These are phyloP conservation scores for Syngnathus acus DNA, from an alignment of 2,797 vertebrate genomes.

Conservation along the genomic window DNA sequence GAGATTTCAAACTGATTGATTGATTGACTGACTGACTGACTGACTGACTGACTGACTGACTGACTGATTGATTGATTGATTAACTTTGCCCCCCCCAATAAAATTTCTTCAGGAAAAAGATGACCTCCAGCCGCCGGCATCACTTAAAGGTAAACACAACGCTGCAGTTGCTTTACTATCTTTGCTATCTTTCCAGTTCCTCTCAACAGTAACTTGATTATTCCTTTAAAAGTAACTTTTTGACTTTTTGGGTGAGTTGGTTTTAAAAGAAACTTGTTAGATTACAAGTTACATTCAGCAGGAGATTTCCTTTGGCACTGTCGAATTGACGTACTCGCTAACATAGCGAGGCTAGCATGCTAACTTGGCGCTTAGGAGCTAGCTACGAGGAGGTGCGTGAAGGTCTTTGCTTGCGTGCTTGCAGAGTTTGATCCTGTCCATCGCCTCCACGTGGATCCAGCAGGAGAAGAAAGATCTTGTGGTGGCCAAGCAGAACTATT, in stretches of 20 bases:
- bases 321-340: no score
- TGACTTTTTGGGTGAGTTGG: background rate
- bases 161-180: background rate
- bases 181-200: no score
- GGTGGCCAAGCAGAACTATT: conserved; percentile 40
- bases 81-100: background rate
- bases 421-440: conserved; percentile 71
- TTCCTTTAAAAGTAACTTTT: no score
- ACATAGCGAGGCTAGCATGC: background rate
- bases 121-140: conserved; percentile 79
- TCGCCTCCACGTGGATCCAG: conserved; percentile 49
- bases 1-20: background rate
- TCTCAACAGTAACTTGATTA: no score
- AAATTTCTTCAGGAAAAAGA: conserved; percentile 65
- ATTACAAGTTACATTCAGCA: no score
- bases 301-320: no score
- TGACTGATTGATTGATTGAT: background rate
- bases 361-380: background rate
- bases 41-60: background rate
- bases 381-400: no score
- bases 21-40: no score
- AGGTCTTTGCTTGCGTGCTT: background rate
- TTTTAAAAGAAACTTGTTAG: no score
- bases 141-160: conserved; percentile 68
- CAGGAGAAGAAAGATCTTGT: conserved; percentile 38